Percentiles rank a stretch among this genome's conserved stretches.
Evolutionary conservation across 2,888 invertebrate genomes (phyloP).

Genomic region (Agonopterix alstromeriana): DNA sequence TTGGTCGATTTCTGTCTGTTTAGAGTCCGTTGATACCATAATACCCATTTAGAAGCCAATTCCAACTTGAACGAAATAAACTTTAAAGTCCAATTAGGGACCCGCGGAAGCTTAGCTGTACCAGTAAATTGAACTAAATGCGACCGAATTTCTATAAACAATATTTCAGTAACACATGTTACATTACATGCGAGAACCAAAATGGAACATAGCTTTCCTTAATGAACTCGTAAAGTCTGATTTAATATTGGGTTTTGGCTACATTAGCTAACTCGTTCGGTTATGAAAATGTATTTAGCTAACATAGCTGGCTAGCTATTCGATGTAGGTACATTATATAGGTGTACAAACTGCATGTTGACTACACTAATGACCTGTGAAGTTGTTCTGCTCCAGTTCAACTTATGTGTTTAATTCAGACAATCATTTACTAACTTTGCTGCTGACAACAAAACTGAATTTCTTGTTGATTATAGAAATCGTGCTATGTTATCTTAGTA

Average conservation of each 20-base stretch:
- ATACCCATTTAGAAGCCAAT: not conserved
- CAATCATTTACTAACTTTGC: no score
- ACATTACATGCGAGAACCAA: not conserved
- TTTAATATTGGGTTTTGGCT: conserved; percentile 4
- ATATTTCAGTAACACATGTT: conserved; percentile 9
- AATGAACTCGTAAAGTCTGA: conserved; percentile 9
- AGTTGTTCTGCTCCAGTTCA: no score
- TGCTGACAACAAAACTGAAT: no score
- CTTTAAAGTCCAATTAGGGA: conserved; percentile 8
- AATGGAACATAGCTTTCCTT: conserved; percentile 1
- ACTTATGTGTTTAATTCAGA: no score
- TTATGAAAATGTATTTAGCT: not conserved
- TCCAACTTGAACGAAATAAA: conserved; percentile 7
- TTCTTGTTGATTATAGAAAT: no score
- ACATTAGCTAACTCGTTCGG: not conserved
- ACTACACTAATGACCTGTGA: no score
- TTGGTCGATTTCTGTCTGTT: no score
- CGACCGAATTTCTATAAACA: conserved; percentile 7
- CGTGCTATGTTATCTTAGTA: no score
- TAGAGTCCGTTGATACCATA: no score
- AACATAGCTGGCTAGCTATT: not conserved
- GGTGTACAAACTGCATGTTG: no score
- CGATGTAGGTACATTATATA: not conserved
- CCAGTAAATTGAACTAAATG: conserved; percentile 5
- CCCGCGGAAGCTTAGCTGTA: not conserved